Evolutionary conservation across 2,113 vertebrate species (phyloP).

Genomic region (Holacanthus passer): DNA sequence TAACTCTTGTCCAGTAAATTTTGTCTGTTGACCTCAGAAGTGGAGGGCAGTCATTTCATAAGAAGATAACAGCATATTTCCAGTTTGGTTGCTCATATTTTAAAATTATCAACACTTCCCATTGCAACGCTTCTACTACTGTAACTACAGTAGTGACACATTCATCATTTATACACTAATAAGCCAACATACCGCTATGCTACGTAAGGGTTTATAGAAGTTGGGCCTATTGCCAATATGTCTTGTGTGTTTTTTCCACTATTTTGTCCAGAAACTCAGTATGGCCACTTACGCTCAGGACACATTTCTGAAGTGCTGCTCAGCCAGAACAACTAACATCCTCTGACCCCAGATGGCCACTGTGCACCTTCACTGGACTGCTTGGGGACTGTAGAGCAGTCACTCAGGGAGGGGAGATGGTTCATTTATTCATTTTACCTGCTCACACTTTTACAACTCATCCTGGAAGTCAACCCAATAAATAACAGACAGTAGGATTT

Average conservation of each 20-base stretch:
- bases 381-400: background rate
- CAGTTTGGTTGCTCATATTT: background rate
- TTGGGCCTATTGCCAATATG: background rate
- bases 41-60: background rate
- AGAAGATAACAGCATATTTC: background rate
- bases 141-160: background rate
- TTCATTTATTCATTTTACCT: conserved; percentile 2
- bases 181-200: background rate
- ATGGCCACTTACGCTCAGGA: background rate
- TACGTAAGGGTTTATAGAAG: background rate
- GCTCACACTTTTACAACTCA: conserved; percentile 1
- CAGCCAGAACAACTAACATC: background rate
- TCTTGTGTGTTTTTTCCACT: background rate
- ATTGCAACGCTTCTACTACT: background rate
- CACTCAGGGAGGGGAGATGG: background rate
- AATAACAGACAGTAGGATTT: background rate
- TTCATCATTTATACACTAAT: background rate
- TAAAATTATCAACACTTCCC: background rate
- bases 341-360: background rate
- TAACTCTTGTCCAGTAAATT: background rate
- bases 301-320: background rate
- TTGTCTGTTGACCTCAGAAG: background rate
- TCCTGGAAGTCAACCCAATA: background rate
- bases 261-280: background rate
- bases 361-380: background rate